Conservation (phyloP, 2,113 vertebrate genomes). For the Ictidomys tridecemlineatus region DNA sequence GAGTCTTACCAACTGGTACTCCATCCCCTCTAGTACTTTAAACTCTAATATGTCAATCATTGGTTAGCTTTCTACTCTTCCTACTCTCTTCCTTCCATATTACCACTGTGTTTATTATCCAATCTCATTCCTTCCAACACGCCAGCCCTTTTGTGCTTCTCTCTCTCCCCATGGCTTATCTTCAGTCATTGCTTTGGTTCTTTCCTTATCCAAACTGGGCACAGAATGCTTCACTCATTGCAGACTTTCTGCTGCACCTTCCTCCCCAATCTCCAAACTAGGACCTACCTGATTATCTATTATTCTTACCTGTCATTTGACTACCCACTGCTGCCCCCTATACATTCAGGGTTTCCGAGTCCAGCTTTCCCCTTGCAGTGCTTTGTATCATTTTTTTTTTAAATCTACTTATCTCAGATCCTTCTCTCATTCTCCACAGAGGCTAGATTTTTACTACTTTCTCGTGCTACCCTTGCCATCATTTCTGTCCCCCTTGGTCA, state of each 20-base stretch:
- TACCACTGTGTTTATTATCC: background rate
- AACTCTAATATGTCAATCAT: background rate
- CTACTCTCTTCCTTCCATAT: background rate
- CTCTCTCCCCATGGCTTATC: background rate
- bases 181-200: background rate
- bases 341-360: background rate
- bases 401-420: background rate
- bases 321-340: background rate
- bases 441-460: background rate
- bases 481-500: background rate
- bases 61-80: background rate
- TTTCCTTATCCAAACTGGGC: background rate
- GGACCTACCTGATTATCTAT: background rate
- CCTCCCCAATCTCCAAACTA: background rate
- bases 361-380: background rate
- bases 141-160: background rate
- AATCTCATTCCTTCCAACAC: background rate
- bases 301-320: background rate
- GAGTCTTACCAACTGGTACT: background rate
- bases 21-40: background rate
- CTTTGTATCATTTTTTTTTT: background rate
- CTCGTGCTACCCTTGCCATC: background rate
- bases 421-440: background rate
- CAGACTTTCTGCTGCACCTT: background rate
- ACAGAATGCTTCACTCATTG: background rate